Percentiles rank a stretch among this genome's conserved stretches.
phyloP scores from a whole-genome alignment of 1,140 invertebrate species.

The Microplitis mediator region DNA sequence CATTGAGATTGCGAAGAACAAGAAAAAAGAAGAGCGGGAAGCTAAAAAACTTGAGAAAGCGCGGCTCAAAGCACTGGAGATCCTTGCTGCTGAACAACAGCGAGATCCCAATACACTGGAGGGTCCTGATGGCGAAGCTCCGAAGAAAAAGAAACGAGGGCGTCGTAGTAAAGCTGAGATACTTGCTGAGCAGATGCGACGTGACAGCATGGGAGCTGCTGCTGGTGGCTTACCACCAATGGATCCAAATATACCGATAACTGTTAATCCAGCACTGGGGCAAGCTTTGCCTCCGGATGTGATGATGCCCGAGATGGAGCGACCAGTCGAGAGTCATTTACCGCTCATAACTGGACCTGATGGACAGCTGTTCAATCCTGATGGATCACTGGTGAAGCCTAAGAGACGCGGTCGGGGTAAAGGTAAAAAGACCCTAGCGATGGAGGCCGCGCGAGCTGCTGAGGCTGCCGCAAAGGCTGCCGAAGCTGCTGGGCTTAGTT shows the following conservation, averaged over 20 bases:
- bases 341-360: conserved; percentile 44
- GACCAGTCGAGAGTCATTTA: conserved; percentile 36
- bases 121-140: conserved; percentile 52
- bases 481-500: conserved; percentile 42
- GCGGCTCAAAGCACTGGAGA: conserved; percentile 62
- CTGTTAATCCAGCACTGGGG: conserved; percentile 2
- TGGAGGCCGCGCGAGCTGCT: conserved; percentile 60
- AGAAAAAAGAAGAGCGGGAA: conserved; percentile 65
- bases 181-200: conserved; percentile 59
- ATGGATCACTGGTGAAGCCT: conserved; percentile 54
- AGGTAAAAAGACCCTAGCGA: conserved; percentile 65
- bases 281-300: too few species aligned
- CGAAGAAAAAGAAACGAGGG: conserved; percentile 59
- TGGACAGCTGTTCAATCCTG: conserved; percentile 50
- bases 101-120: conserved; percentile 38
- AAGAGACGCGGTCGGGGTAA: conserved; percentile 64
- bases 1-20: conserved; percentile 66
- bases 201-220: conserved; percentile 42
- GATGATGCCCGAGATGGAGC: conserved; percentile 16
- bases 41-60: conserved; percentile 67
- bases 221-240: conserved; percentile 23
- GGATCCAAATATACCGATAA: conserved; percentile 26
- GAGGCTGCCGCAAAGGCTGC: conserved; percentile 53
- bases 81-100: conserved; percentile 54
- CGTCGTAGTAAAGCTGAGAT: conserved; percentile 61